A percentile compares a stretch with the other conserved stretches of the same genome.
phyloP scores from a whole-genome alignment of 2,113 vertebrate species.

The Felis chaus region DNA sequence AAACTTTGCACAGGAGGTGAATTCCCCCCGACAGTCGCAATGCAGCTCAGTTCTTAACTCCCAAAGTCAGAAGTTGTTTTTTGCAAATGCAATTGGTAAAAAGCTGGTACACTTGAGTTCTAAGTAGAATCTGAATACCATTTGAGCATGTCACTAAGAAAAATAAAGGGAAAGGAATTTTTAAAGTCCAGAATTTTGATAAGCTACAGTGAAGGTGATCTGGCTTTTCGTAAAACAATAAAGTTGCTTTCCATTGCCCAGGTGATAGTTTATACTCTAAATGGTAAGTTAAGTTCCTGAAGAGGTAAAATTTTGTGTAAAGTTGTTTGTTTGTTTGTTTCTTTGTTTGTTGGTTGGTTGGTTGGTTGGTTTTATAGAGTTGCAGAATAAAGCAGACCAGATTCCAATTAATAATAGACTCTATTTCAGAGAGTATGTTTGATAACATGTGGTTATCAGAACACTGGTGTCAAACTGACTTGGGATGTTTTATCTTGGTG shows the following conservation, averaged over 20 bases:
- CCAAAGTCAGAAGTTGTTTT: background rate
- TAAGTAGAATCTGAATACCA: background rate
- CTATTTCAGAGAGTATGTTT: background rate
- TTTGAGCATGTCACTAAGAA: background rate
- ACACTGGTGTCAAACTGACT: background rate
- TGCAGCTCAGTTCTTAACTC: background rate
- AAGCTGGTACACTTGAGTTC: background rate
- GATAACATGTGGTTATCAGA: background rate
- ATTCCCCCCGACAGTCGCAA: background rate
- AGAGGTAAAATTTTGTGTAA: background rate
- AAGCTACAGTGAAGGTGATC: background rate
- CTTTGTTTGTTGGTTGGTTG: background rate
- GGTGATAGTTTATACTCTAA: background rate
- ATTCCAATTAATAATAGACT: background rate
- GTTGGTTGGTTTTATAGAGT: background rate
- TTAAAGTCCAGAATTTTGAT: background rate
- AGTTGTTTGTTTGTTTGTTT: background rate
- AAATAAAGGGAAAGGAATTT: background rate
- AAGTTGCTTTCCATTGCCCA: background rate
- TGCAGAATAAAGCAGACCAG: background rate
- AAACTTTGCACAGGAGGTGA: background rate
- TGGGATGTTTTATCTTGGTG: background rate
- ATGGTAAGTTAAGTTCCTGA: background rate
- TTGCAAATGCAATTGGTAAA: background rate
- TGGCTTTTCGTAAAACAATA: conserved; percentile 37